Percentiles rank a stretch among this genome's conserved stretches.
phyloP scores from a whole-genome alignment of 2,888 invertebrate species.

The Junonia oenone region DNA sequence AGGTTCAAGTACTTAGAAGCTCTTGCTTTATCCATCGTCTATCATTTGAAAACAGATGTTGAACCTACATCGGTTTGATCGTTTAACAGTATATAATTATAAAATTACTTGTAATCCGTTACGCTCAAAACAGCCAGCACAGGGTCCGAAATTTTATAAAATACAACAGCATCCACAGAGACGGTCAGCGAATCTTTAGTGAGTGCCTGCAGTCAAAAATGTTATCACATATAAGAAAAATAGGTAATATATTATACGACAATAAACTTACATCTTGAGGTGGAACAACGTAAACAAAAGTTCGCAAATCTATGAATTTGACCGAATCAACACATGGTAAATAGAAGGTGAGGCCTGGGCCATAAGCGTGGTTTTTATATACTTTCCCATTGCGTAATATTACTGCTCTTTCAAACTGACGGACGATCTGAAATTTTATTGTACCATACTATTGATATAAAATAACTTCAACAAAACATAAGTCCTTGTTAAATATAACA shows the following conservation, averaged over 20 bases:
- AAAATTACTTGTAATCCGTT: slow-evolving; percentile 44
- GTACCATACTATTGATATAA: not conserved
- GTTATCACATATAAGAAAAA: not conserved
- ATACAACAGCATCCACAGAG: slow-evolving; percentile 91
- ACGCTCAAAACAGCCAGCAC: slow-evolving; percentile 81
- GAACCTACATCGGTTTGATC: no score
- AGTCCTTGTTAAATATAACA: not conserved
- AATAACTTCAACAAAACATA: not conserved
- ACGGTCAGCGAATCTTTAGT: slow-evolving; percentile 91
- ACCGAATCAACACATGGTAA: slow-evolving; percentile 94
- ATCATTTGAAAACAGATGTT: no score
- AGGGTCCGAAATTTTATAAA: slow-evolving; percentile 86
- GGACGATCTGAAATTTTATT: slow-evolving; percentile 76
- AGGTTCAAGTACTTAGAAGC: no score
- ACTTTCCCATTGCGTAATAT: slow-evolving; percentile 91
- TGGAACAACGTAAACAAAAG: slow-evolving; percentile 93
- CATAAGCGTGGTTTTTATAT: slow-evolving; percentile 82
- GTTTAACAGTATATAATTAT: no score
- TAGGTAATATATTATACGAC: not conserved
- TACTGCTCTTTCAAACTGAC: slow-evolving; percentile 89
- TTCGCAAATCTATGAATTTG: slow-evolving; percentile 91
- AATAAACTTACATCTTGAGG: slow-evolving; percentile 88
- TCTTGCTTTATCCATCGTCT: no score
- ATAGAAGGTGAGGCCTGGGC: slow-evolving; percentile 91
- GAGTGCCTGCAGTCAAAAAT: slow-evolving; percentile 39